Evolutionary conservation across 2,113 vertebrate genomes (phyloP).

Genomic region (Vidua chalybeata): DNA sequence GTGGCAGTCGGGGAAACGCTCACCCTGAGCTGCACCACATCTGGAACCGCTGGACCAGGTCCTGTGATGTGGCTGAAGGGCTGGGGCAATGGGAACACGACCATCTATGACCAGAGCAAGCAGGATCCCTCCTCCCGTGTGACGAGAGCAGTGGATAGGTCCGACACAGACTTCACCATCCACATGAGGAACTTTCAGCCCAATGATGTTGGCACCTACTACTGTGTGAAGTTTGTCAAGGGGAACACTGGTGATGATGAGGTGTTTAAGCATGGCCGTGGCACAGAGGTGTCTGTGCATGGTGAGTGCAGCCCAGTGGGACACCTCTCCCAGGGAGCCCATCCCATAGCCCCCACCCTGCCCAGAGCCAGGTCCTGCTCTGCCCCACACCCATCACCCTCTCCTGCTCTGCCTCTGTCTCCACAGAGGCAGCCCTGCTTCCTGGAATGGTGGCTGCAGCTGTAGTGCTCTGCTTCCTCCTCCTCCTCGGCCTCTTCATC

Average conservation of each 20-base stretch:
- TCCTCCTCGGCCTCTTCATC: background rate
- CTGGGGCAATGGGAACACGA: background rate
- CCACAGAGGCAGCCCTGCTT: background rate
- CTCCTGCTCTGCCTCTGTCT: background rate
- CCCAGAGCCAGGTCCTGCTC: rapidly evolving
- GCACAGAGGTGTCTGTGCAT: background rate
- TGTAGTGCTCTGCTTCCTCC: background rate
- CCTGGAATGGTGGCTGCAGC: background rate
- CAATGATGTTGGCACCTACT: background rate
- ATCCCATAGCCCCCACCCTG: background rate
- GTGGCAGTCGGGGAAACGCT: background rate
- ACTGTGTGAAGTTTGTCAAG: background rate
- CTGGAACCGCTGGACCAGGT: rapidly evolving
- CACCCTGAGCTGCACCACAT: background rate
- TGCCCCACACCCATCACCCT: background rate
- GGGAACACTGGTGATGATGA: rapidly evolving
- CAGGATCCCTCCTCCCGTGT: rapidly evolving
- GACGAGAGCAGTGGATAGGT: rapidly evolving
- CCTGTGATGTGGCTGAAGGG: constrained; percentile 30
- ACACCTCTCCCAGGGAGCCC: rapidly evolving
- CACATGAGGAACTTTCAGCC: background rate
- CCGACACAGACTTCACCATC: background rate
- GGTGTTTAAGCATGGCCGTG: rapidly evolving
- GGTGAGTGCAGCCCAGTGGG: background rate
- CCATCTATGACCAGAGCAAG: background rate